Conservation (phyloP, 2,113 vertebrate species). For the Paradoxurus hermaphroditus region DNA sequence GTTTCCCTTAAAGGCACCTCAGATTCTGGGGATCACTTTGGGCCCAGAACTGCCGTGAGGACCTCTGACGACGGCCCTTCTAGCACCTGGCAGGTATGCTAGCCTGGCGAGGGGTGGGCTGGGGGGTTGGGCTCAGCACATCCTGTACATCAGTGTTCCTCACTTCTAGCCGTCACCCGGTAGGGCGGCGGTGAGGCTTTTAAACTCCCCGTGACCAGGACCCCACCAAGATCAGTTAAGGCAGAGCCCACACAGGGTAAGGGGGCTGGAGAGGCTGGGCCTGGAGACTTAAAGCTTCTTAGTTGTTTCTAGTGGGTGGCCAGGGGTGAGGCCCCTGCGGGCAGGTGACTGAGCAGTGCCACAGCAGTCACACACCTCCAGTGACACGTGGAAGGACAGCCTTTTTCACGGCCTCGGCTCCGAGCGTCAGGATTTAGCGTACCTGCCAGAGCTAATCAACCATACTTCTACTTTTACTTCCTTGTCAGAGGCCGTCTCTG, state of each 20-base stretch:
- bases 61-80: not conserved
- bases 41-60: not conserved
- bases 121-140: not conserved
- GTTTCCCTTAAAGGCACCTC: not conserved
- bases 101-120: not conserved
- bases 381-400: constrained; percentile 52
- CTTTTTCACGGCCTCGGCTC: constrained; percentile 43
- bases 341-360: accelerated
- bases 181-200: not conserved
- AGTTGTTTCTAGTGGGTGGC: not conserved
- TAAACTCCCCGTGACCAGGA: not conserved
- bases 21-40: not conserved
- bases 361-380: constrained; percentile 47
- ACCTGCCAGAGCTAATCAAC: constrained; percentile 77
- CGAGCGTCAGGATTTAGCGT: constrained; percentile 73
- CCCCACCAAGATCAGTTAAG: not conserved
- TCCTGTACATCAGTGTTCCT: not conserved
- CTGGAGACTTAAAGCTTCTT: not conserved
- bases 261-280: not conserved
- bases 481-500: constrained; percentile 58
- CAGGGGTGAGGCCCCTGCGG: not conserved
- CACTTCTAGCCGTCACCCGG: not conserved
- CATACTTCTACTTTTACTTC: constrained; percentile 72
- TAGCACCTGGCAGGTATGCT: not conserved
- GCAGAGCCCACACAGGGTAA: not conserved